Evolutionary conservation across 2,797 vertebrate species (phyloP), one percentile per base, ranked within the genome.

Genomic region (Cynodonichthys magdalenae): DNA sequence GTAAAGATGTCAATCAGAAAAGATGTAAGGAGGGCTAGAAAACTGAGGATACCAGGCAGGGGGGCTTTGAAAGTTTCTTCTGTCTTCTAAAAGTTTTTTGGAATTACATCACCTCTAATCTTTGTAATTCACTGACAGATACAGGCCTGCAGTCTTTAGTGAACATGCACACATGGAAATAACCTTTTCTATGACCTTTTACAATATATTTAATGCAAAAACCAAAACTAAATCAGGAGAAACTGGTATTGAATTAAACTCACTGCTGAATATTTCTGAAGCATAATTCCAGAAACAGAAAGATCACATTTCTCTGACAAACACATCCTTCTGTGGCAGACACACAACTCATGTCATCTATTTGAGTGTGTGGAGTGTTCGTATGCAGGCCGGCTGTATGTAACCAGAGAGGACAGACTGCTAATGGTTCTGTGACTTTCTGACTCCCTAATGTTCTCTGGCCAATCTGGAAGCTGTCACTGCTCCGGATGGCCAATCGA

Each of bases 391-490:
- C 42, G 68, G 42, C 34, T 82, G 82, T 85, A 89, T 82, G 82
- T 85, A 89, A 88, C 83, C 70, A 67, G 69, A 85, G 75, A 88
- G 81, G 84, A 89, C 87, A 89, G 84, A 65, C 78, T 73, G 77
- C 80, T 91, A 89, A 89, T 87, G 81, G 78, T 74, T 75, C 55
- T 42, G 69, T 81, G 87, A 87, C 87, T 89, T 80, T 80, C 77
- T 86, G 81, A 83, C 85, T 90, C 79, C 74, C 67, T 83, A 82
- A 85, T 89, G 74, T 72, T 75, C 83, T 76, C 63, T 59, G 72
- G 87, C 78, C 90, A 92, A 87, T 92, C 89, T 86, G 74, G 86
- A 58, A 81, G 80, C 86, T 87, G 84, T 87, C 90, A 87, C 70
- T 51, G 77, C 72, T 65, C 69, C 54, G 77, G 85, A 81, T 67